These are phyloP conservation scores for Philotrypesis tridentata DNA, from an alignment of 1,140 invertebrate species.

Conservation along the genomic window DNA sequence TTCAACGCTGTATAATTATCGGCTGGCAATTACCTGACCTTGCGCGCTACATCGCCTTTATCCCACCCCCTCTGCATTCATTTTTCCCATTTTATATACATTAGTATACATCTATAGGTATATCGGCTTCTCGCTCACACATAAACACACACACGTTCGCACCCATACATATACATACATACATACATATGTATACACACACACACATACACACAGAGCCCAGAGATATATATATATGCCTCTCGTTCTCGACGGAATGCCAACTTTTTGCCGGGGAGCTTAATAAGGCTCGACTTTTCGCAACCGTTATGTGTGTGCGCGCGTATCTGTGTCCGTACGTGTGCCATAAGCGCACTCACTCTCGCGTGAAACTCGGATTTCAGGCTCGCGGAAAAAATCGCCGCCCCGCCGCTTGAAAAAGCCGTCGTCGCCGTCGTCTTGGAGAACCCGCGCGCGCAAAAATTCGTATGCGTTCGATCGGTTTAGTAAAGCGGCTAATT, in stretches of 20 bases:
- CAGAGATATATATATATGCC: not conserved
- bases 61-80: not conserved
- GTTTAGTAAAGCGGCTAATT: not conserved
- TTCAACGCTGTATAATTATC: constrained; percentile 2
- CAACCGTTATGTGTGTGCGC: not conserved
- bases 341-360: no score
- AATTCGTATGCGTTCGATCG: no score
- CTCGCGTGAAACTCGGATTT: not conserved
- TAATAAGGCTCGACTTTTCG: not conserved
- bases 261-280: not conserved
- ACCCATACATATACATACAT: no score
- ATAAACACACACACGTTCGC: no score
- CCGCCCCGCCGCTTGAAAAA: not conserved
- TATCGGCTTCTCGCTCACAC: no score
- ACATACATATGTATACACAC: no score
- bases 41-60: not conserved
- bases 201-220: no score
- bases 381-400: not conserved
- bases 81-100: constrained; percentile 8
- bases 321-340: no score
- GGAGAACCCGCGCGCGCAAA: no score
- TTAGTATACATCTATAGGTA: no score
- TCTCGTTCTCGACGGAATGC: not conserved
- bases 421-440: no score
- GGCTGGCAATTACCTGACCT: constrained; percentile 7